These are phyloP conservation scores for Cheilosia scutellata DNA, from an alignment of 2,888 invertebrate genomes.

Conservation along the genomic window DNA sequence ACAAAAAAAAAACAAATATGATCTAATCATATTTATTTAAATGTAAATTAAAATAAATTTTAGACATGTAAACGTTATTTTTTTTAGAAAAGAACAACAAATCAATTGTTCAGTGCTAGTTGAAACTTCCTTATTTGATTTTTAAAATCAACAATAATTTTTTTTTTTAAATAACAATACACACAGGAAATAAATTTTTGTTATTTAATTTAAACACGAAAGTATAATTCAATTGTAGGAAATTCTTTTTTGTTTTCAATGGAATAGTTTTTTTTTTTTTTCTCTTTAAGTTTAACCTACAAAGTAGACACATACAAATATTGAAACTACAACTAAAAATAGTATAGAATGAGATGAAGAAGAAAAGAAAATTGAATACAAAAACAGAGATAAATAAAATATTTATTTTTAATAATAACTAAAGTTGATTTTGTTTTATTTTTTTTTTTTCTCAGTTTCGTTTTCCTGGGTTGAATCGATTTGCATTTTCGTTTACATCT, in stretches of 20 bases:
- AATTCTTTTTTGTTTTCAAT: conserved; percentile 38
- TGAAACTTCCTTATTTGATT: conserved; percentile 80
- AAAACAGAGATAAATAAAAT: conserved; percentile 64
- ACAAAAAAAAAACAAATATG: conserved; percentile 63
- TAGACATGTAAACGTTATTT: conserved; percentile 41
- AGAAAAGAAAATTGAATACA: conserved; percentile 16
- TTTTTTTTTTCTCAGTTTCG: conserved; percentile 38
- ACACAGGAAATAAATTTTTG: background rate
- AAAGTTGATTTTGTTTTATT: conserved; percentile 65
- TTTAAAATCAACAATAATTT: conserved; percentile 74
- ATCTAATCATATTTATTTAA: conserved; percentile 67
- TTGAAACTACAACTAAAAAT: conserved; percentile 55
- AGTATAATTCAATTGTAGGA: conserved; percentile 35
- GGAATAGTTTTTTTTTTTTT: conserved; percentile 15
- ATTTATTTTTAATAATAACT: conserved; percentile 73
- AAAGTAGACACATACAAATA: conserved; percentile 37
- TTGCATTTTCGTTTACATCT: conserved; percentile 7
- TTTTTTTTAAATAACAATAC: conserved; percentile 3
- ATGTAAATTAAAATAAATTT: conserved; percentile 25
- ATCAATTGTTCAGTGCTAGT: conserved; percentile 40
- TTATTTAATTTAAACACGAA: conserved; percentile 35
- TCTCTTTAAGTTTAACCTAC: conserved; percentile 47
- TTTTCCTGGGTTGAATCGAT: conserved; percentile 14
- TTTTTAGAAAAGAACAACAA: conserved; percentile 31
- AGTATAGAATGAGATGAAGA: conserved; percentile 75